phyloP scores from a whole-genome alignment of 2,797 vertebrate genomes.

The Carcharodon carcharias region DNA sequence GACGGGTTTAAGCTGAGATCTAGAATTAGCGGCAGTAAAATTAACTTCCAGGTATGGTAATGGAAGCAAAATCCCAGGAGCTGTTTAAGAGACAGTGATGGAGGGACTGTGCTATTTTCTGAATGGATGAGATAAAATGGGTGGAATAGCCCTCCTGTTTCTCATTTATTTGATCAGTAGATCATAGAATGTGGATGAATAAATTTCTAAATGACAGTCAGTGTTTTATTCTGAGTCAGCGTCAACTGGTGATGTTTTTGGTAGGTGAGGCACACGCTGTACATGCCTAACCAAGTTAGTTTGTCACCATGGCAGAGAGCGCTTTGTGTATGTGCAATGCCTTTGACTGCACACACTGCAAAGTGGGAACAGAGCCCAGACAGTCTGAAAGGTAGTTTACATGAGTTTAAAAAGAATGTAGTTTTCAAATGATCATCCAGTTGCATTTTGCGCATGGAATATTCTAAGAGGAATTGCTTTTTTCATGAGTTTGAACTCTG shows the following conservation, averaged over 20 bases:
- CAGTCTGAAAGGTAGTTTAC: neutral
- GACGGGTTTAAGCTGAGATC: neutral
- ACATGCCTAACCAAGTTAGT: neutral
- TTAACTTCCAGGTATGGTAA: neutral
- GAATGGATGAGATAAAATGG: neutral
- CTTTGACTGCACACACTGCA: neutral
- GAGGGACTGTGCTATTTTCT: neutral
- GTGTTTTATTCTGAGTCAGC: neutral
- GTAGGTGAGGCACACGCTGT: neutral
- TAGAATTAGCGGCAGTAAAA: neutral
- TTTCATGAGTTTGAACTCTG: neutral
- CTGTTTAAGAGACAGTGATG: neutral
- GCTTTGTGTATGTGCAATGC: neutral
- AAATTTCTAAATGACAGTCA: neutral
- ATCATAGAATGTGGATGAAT: neutral
- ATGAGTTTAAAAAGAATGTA: neutral
- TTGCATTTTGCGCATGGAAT: neutral
- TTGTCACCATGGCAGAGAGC: neutral
- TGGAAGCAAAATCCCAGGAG: neutral
- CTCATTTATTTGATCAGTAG: neutral
- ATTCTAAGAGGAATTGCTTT: neutral
- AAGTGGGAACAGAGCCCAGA: neutral
- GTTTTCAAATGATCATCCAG: constrained; percentile 1
- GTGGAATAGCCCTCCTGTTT: neutral
- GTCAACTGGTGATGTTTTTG: neutral